These are phyloP conservation scores for Perizoma flavofasciatum DNA, from an alignment of 2,888 invertebrate species.

Conservation along the genomic window DNA sequence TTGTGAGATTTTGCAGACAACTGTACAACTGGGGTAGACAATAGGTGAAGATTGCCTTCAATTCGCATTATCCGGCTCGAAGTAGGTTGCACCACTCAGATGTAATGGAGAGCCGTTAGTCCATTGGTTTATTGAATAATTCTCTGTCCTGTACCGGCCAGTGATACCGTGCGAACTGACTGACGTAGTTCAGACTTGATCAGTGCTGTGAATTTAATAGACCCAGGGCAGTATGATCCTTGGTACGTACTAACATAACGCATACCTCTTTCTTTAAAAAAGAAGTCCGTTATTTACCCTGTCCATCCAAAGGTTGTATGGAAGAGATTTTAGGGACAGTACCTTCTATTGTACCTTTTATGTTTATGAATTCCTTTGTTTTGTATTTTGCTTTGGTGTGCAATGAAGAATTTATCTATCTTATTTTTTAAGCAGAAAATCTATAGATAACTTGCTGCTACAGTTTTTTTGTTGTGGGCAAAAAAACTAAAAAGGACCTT, in stretches of 20 bases:
- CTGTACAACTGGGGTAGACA: slow-evolving; percentile 56
- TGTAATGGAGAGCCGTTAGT: slow-evolving; percentile 79
- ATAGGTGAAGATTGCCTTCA: slow-evolving; percentile 77
- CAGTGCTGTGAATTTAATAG: slow-evolving; percentile 4
- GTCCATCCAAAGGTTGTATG: too few relatives aligned
- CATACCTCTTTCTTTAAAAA: too few relatives aligned
- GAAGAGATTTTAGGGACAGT: too few relatives aligned
- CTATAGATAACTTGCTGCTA: too few relatives aligned
- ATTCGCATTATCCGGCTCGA: slow-evolving; percentile 82
- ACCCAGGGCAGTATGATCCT: slow-evolving; percentile 49
- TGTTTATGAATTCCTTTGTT: too few relatives aligned
- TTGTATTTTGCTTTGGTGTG: too few relatives aligned
- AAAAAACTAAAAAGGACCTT: too few relatives aligned
- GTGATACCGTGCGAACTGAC: slow-evolving; percentile 45
- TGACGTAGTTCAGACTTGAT: slow-evolving; percentile 4
- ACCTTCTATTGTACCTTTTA: too few relatives aligned
- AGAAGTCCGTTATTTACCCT: too few relatives aligned
- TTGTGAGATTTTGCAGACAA: slow-evolving; percentile 31
- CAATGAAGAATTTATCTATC: too few relatives aligned
- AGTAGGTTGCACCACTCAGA: slow-evolving; percentile 75
- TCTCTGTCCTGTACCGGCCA: slow-evolving; percentile 57
- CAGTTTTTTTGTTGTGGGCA: too few relatives aligned
- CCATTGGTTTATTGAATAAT: slow-evolving; percentile 82
- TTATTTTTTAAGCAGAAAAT: too few relatives aligned
- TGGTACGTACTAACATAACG: slow-evolving; percentile 36